Evolutionary conservation across 2,888 invertebrate genomes (phyloP).

Genomic region (Tiliacea aurago): DNA sequence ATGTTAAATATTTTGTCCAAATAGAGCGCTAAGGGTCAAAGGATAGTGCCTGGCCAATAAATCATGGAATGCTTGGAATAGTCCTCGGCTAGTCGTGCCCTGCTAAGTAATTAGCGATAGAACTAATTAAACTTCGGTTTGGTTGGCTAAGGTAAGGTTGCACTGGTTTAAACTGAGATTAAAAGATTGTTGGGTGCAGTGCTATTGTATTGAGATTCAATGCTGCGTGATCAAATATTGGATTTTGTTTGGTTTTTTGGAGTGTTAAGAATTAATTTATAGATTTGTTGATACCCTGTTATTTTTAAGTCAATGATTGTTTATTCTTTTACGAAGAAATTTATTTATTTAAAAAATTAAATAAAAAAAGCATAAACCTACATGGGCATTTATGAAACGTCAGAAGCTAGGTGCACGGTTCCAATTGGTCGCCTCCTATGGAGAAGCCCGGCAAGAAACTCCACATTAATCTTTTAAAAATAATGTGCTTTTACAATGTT

Average conservation of each 20-base stretch:
- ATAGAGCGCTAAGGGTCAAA: slow-evolving; percentile 64
- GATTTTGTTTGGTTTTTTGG: neutral
- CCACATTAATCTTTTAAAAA: too few species aligned
- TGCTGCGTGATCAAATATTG: slow-evolving; percentile 9
- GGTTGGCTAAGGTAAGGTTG: slow-evolving; percentile 58
- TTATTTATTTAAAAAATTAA: too few species aligned
- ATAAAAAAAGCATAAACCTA: too few species aligned
- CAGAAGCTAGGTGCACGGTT: too few species aligned
- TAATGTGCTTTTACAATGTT: too few species aligned
- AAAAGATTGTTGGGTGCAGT: slow-evolving; percentile 10
- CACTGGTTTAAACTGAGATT: slow-evolving; percentile 57
- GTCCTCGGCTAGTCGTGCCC: slow-evolving; percentile 78
- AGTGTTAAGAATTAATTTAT: neutral
- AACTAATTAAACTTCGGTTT: slow-evolving; percentile 80
- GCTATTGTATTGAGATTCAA: slow-evolving; percentile 40
- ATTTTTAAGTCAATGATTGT: neutral
- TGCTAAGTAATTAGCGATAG: slow-evolving; percentile 87
- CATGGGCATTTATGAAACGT: too few species aligned
- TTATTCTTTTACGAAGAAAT: too few species aligned
- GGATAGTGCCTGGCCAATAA: slow-evolving; percentile 67
- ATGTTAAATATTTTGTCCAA: slow-evolving; percentile 61
- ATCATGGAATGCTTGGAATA: slow-evolving; percentile 79
- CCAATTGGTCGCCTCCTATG: too few species aligned
- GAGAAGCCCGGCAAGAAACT: too few species aligned
- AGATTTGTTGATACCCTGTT: neutral